Base-by-base conservation (phyloP, 2,113 vertebrate genomes). In the Solea senegalensis region DNA sequence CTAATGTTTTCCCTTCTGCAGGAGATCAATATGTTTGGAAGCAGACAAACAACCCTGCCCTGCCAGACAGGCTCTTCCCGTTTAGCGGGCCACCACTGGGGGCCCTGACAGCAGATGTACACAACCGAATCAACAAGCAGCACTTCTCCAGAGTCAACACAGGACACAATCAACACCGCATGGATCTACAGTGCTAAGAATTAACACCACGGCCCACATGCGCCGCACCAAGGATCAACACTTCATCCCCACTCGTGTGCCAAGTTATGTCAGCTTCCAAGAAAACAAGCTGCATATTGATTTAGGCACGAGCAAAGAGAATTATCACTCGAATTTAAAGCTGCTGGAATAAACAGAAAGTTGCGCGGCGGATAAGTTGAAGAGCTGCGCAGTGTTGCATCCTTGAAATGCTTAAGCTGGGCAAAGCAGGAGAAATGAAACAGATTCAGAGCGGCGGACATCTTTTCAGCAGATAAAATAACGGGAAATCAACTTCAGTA, bases 21-120 rank as follows among this genome's bases (percentile, higher is more conserved):
- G 88, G 88, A 91, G 92, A 93, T 94, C 92, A 91, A 94, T 94
- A 93, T 91, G 91, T 93, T 93, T 92, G 88, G 87, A 92, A 72
- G 85, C 87, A 88, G 87, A 92, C 90, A 93, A 93, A 92, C 93
- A 92, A 70, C 86, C 76, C 68, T 27, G 78, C 87, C 84, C 61
- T 74, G 87, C 86, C 83, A 80, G 86, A 74, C 84, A 58, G 88
- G 83, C 89, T 72, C 89, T 82, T 80, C 80, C 83, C 76, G 76
- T 88, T 90, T 84, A 91, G 76, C 74, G 46, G 84, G 79, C 85
- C 82, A 83, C 90, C 85, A 72, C 78, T 65, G 80, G 88, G 90
- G 90, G 82, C 82, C 61, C 84, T 79, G 90, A 90, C 91, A 88
- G 90, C 88, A 90, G 89, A 90, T 86, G 89, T 80, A 89, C 85